Percentiles rank a stretch among this genome's conserved stretches.
Conservation (phyloP, 2,797 vertebrate genomes). For the Hemibagrus guttatus region DNA sequence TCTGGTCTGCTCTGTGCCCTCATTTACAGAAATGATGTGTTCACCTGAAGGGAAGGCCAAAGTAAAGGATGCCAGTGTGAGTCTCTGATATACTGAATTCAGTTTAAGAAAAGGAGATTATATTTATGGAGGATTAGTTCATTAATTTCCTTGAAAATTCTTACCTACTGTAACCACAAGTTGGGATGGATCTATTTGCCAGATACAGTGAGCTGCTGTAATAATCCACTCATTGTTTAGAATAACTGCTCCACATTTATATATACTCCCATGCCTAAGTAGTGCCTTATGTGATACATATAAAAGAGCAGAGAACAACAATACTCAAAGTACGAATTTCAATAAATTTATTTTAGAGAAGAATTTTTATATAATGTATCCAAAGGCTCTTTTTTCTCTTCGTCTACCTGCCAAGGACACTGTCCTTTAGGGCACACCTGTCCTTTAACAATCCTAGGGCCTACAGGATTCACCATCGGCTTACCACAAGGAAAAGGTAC, state of each 20-base stretch:
- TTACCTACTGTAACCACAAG: slow-evolving; percentile 78
- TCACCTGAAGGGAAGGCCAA: slow-evolving; percentile 75
- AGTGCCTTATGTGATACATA: slow-evolving; percentile 73
- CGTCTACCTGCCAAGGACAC: slow-evolving; percentile 91
- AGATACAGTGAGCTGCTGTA: slow-evolving; percentile 91
- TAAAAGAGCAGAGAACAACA: neutral
- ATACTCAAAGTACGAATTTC: neutral
- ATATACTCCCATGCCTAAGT: slow-evolving; percentile 54
- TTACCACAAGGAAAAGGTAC: slow-evolving; percentile 84
- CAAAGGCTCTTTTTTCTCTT: neutral
- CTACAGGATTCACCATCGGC: slow-evolving; percentile 52
- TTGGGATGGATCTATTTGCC: neutral
- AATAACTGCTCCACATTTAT: slow-evolving; percentile 82
- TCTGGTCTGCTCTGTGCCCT: slow-evolving; percentile 78
- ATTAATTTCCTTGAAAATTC: neutral
- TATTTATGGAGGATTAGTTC: neutral
- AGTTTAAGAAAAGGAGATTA: neutral
- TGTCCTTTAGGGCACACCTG: slow-evolving; percentile 82
- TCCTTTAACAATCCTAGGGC: slow-evolving; percentile 85
- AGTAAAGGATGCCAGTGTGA: neutral
- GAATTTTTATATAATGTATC: neutral
- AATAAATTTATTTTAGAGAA: neutral
- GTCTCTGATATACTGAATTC: neutral
- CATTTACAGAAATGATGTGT: slow-evolving; percentile 63
- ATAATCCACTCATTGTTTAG: slow-evolving; percentile 82